Evolutionary conservation across 2,797 vertebrate species (phyloP).

Genomic region (Xiphophorus birchmanni): DNA sequence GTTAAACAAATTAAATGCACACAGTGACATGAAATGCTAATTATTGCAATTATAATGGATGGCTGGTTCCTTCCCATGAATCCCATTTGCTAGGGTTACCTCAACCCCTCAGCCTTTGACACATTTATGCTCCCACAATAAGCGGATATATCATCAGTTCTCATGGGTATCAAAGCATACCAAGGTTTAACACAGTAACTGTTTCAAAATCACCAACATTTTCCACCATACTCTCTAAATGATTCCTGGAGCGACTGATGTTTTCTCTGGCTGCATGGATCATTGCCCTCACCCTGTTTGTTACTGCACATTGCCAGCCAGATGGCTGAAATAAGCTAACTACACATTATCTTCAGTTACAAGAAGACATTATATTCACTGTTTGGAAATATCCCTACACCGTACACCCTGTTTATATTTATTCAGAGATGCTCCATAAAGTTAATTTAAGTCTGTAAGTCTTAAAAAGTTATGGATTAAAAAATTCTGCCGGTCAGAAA

Average conservation of each 20-base stretch:
- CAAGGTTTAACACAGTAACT: background rate
- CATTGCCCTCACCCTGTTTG: background rate
- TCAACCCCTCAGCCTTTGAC: background rate
- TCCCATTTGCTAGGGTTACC: background rate
- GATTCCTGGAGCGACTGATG: background rate
- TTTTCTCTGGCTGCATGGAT: background rate
- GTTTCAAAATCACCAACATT: background rate
- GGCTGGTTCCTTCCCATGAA: background rate
- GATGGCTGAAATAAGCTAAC: background rate
- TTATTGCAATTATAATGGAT: background rate
- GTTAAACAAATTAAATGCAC: background rate
- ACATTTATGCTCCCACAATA: background rate
- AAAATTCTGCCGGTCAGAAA: background rate
- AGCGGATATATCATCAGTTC: background rate
- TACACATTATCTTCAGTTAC: background rate
- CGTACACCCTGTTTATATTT: background rate
- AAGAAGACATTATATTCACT: background rate
- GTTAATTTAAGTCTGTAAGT: background rate
- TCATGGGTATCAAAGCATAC: background rate
- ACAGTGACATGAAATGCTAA: background rate
- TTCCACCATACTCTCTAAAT: background rate
- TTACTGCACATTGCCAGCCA: background rate
- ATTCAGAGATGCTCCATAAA: background rate
- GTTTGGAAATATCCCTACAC: background rate
- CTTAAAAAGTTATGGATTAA: background rate